Base-by-base conservation (phyloP, 1,140 invertebrate genomes). In the Aphis gossypii region DNA sequence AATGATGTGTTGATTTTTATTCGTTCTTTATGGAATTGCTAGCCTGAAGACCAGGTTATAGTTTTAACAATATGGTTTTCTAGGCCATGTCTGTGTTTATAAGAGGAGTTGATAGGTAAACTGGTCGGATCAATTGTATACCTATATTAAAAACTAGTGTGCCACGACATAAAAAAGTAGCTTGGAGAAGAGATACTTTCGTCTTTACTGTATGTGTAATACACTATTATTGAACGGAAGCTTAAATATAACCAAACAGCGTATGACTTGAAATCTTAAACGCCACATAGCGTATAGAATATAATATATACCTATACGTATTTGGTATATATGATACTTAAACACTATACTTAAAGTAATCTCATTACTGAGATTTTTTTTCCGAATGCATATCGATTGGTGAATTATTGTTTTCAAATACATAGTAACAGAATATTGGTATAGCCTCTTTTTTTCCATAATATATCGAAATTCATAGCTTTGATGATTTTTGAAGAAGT, bases 91-190 rank as follows among this genome's bases (percentile, higher is more conserved):
- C 54, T 92, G 46, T 51, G 41, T 83, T 25, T 51, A 83, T 51
- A 92, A 48, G 91, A 48, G 46, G 60, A 82, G 76, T 76, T 46
- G 60, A 92, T 44, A 48, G 60, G 38, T 25, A 92, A 92, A 92
- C 76, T 92, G 91, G 91, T 51, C 25, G 14, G 76, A 92, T 51
- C 30, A 48, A 41, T 83, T 44, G 48, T 92, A 92, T 92, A 92
- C 91, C 46, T 83, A 35, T 92, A 92, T 38, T 82, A 92, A 92
- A 83, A 92, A 83, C 91, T 82, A 82, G 91, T 83, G 91, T 92
- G n/a, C 76, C 90, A 20, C 68, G 68, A n/a, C 56, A 92, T n/a
- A 88, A 21, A 88, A 88, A 88, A 54, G 2, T 54, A 88, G 20
- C 44, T 46, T 88, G 41, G 83, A 41, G 35, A 38, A 86, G 44